A percentile compares a stretch with the other conserved stretches of the same genome.
Evolutionary conservation across 2,888 invertebrate species (phyloP).

Genomic region (Drosophila limbata): DNA sequence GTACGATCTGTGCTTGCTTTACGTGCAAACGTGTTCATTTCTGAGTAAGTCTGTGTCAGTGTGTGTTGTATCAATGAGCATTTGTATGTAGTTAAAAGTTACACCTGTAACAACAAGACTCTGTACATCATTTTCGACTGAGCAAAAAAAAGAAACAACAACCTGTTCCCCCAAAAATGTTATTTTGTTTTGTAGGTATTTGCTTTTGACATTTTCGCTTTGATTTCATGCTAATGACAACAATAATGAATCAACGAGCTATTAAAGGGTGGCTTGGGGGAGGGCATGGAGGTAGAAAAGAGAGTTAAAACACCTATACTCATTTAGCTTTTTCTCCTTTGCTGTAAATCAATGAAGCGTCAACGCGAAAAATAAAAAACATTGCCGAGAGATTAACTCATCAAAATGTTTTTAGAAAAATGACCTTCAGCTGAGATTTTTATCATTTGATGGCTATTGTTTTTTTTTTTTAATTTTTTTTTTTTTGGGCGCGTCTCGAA

Average conservation of each 20-base stretch:
- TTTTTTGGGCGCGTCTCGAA: conserved; percentile 26
- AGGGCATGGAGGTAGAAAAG: neutral
- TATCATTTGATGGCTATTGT: neutral
- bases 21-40: conserved; percentile 31
- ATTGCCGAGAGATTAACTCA: conserved; percentile 40
- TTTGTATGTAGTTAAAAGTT: conserved; percentile 29
- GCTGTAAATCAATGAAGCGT: conserved; percentile 58
- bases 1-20: conserved; percentile 9
- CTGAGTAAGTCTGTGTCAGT: neutral
- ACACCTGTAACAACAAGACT: conserved; percentile 45
- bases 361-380: neutral
- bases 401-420: conserved; percentile 51
- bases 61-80: conserved; percentile 32
- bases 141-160: neutral
- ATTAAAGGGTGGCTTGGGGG: neutral
- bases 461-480: conserved; percentile 15
- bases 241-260: conserved; percentile 39
- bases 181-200: conserved; percentile 30
- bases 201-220: conserved; percentile 63
- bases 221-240: conserved; percentile 55
- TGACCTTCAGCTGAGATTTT: conserved; percentile 41
- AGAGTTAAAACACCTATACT: conserved; percentile 40
- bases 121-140: conserved; percentile 21
- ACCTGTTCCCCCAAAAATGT: conserved; percentile 39
- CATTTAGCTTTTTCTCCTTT: conserved; percentile 41